Percentiles rank a stretch among this genome's conserved stretches.
phyloP scores from a whole-genome alignment of 2,888 invertebrate species.

The Drosophila kuntzei region DNA sequence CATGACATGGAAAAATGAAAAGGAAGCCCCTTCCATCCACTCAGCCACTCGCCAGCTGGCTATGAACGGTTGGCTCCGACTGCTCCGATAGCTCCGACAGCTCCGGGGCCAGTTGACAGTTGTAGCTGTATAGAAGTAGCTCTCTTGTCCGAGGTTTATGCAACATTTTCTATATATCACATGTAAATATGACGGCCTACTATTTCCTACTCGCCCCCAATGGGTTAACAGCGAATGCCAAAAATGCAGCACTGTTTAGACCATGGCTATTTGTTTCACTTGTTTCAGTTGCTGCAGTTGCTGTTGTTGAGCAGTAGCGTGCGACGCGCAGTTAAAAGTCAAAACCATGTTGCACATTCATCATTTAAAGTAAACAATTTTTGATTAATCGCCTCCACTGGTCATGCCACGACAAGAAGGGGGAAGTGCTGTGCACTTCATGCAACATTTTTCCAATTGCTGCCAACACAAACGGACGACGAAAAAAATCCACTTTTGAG shows the following conservation, averaged over 20 bases:
- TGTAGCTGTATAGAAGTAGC: constrained; percentile 31
- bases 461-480: constrained; percentile 38
- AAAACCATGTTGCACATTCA: constrained; percentile 79
- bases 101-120: constrained; percentile 33
- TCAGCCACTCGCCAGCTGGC: constrained; percentile 15
- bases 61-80: constrained; percentile 2
- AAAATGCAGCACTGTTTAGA: constrained; percentile 65
- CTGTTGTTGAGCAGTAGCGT: constrained; percentile 32
- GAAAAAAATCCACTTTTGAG: constrained; percentile 48
- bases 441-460: constrained; percentile 79
- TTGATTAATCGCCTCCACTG: constrained; percentile 77
- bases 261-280: constrained; percentile 35
- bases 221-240: constrained; percentile 14
- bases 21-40: constrained; percentile 51
- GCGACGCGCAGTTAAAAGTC: constrained; percentile 66
- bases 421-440: constrained; percentile 51
- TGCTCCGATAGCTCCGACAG: constrained; percentile 3
- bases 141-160: constrained; percentile 39
- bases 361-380: constrained; percentile 82
- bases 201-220: neutral
- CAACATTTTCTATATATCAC: constrained; percentile 66
- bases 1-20: constrained; percentile 82
- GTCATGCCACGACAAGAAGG: constrained; percentile 26
- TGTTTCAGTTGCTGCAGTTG: constrained; percentile 15
- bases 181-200: constrained; percentile 67